These are phyloP conservation scores for Drosophila mauritiana DNA, from an alignment of 1,140 invertebrate species.

Conservation along the genomic window DNA sequence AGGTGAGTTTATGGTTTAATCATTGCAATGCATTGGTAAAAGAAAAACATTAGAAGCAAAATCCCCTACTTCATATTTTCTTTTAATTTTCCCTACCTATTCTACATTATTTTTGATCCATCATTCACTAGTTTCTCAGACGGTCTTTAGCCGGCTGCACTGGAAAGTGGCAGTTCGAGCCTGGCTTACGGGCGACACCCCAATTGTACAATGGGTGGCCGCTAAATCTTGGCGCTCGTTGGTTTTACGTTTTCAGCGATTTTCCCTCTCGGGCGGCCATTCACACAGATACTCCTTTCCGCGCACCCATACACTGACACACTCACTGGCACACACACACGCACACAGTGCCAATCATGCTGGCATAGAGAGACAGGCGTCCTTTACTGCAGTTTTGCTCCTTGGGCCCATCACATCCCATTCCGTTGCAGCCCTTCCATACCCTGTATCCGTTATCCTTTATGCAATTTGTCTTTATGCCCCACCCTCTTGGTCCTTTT, in stretches of 20 bases:
- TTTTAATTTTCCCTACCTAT: not conserved
- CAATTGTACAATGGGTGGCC: constrained; percentile 42
- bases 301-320: constrained; percentile 38
- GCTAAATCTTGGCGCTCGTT: constrained; percentile 48
- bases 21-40: no score
- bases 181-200: constrained; percentile 34
- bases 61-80: not conserved
- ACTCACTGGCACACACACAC: not conserved
- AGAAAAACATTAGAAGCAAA: no score
- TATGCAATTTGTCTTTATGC: constrained; percentile 70
- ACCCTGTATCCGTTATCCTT: constrained; percentile 44
- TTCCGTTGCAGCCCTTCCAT: not conserved
- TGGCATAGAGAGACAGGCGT: constrained; percentile 5
- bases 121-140: not conserved
- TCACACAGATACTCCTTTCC: constrained; percentile 27
- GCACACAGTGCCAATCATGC: constrained; percentile 10
- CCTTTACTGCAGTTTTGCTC: constrained; percentile 19
- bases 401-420: constrained; percentile 10
- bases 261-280: constrained; percentile 22
- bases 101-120: not conserved
- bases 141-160: not conserved
- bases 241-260: constrained; percentile 54
- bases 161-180: constrained; percentile 9
- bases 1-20: no score
- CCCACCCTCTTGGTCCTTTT: constrained; percentile 26